Base-by-base conservation (phyloP, 2,113 vertebrate genomes). In the Lepus timidus region DNA sequence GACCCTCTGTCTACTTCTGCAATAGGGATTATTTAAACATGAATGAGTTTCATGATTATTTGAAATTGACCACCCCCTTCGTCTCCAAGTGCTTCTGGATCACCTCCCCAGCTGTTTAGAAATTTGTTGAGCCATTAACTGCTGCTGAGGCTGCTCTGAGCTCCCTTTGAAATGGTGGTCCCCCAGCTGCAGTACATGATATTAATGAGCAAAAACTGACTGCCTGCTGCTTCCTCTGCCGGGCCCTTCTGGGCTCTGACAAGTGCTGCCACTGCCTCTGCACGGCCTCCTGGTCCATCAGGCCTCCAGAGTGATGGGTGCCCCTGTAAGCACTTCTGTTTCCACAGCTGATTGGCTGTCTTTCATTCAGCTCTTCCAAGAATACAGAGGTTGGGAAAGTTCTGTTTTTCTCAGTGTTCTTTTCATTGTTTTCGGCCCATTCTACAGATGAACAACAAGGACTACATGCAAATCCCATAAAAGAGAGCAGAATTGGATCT, bases 121-220 rank as follows among this genome's bases (percentile, higher is more conserved):
- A 97, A 97, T 96, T 94, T 95, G 92, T 95, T 95, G 95, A 95
- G 74, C 79, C 92, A 94, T 97, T 97, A 97, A 93, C 90, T 94
- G 88, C 96, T 92, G 91, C 91, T 88, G 95, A 93, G 90, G 94
- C 82, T 91, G 79, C 88, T 95, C 85, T 68, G 68, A 93, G 85
- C 96, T 94, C 92, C 92, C 96, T 96, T 96, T 94, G 97, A 97
- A 96, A 91, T 61, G 88, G 74, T 87, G 88, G 94, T 81, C 75
- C 84, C 89, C 83, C 11, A 44, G 80, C 92, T 84, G 83, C 73
- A 93, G 88, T 94, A 58, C 94, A 74, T 91, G 81, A 94, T 91
- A 95, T 96, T 95, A 94, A 97, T 90, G 94, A 96, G 75, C 91
- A 94, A 9, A 94, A 81, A 97, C 64, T 82, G 94, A 55, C 79